These are phyloP conservation scores for Drosophila macrospina DNA, from an alignment of 2,888 invertebrate species.

Conservation along the genomic window DNA sequence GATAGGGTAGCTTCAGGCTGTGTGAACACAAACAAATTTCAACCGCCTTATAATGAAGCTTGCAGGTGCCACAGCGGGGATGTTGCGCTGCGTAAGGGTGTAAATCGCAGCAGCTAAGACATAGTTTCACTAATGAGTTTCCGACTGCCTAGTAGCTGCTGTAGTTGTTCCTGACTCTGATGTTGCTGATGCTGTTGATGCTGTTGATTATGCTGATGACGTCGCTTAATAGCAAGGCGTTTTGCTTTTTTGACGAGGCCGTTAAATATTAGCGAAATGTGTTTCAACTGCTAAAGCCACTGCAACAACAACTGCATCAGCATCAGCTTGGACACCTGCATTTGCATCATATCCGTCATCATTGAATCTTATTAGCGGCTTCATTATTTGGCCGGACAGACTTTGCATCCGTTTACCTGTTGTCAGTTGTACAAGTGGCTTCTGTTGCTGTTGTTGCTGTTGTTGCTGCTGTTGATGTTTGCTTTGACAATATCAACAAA, in stretches of 20 bases:
- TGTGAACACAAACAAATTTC: slow-evolving; percentile 35
- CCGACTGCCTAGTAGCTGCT: slow-evolving; percentile 55
- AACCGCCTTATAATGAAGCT: slow-evolving; percentile 56
- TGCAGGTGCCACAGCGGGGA: slow-evolving; percentile 48
- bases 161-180: background rate
- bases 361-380: slow-evolving; percentile 66
- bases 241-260: background rate
- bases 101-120: slow-evolving; percentile 53
- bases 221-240: slow-evolving; percentile 42
- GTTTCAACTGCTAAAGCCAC: slow-evolving; percentile 32
- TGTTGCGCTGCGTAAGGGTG: slow-evolving; percentile 14
- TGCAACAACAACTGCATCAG: slow-evolving; percentile 7
- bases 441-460: slow-evolving; percentile 18
- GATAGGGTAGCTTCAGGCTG: slow-evolving; percentile 12
- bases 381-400: slow-evolving; percentile 72
- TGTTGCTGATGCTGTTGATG: background rate
- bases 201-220: slow-evolving; percentile 39
- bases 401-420: slow-evolving; percentile 59
- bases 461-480: slow-evolving; percentile 33
- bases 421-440: slow-evolving; percentile 44
- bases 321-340: slow-evolving; percentile 21
- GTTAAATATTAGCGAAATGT: slow-evolving; percentile 42
- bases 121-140: slow-evolving; percentile 78
- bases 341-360: slow-evolving; percentile 49
- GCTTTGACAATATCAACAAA: slow-evolving; percentile 62